Percentiles rank a stretch among this genome's conserved stretches.
Evolutionary conservation across 1,140 invertebrate species (phyloP).

Genomic region (Tetramorium parvispinum): DNA sequence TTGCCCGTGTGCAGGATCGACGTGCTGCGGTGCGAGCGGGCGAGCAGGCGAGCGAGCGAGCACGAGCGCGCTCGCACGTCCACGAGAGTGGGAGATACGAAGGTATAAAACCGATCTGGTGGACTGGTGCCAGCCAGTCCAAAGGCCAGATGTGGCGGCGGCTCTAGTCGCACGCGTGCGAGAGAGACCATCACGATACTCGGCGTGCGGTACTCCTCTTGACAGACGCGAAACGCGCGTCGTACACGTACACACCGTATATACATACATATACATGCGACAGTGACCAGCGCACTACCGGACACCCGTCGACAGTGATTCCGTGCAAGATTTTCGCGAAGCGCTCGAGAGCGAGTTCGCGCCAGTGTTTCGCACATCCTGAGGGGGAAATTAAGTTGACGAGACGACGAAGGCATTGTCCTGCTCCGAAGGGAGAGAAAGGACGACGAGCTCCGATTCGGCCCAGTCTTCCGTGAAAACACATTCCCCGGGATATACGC

Average conservation of each 20-base stretch:
- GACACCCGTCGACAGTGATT: constrained; percentile 75
- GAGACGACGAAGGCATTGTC: constrained; percentile 31
- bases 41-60: constrained; percentile 39
- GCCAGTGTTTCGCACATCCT: neutral
- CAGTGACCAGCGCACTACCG: constrained; percentile 23
- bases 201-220: constrained; percentile 78
- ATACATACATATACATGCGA: neutral
- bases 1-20: constrained; percentile 65
- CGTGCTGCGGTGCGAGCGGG: constrained; percentile 48
- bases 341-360: neutral
- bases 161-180: constrained; percentile 85
- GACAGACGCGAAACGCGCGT: neutral
- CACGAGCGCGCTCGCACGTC: constrained; percentile 42
- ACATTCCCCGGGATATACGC: constrained; percentile 11
- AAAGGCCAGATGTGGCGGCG: constrained; percentile 83
- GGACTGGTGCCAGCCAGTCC: constrained; percentile 81
- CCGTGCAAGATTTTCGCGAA: constrained; percentile 80
- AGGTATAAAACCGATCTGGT: constrained; percentile 85
- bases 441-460: constrained; percentile 54
- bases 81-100: constrained; percentile 83
- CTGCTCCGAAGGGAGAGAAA: constrained; percentile 64
- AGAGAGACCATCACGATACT: constrained; percentile 82
- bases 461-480: neutral
- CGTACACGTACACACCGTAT: neutral
- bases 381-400: neutral